Percentiles rank a stretch among this genome's conserved stretches.
phyloP scores from a whole-genome alignment of 37 sponge, comb jelly and placozoan genomes.

The Ephydatia muelleri region DNA sequence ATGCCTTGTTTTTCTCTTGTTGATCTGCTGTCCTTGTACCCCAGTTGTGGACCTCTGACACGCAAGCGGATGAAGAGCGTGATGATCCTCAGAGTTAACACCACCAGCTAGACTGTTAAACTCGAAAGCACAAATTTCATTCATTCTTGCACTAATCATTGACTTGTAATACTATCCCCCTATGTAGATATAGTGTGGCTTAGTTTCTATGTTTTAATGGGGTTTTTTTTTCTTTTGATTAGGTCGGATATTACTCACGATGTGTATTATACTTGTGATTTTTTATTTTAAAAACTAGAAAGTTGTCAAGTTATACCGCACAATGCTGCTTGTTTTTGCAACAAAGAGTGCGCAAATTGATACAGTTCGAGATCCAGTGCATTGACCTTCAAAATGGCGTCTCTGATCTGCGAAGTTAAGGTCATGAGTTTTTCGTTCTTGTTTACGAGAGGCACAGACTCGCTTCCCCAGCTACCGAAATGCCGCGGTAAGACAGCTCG shows the following conservation, averaged over 20 bases:
- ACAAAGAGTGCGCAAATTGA: conserved; percentile 45
- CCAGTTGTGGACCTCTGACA: conserved; percentile 38
- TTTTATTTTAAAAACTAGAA: background rate
- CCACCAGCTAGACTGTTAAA: too few species aligned
- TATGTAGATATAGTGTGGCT: too few species aligned
- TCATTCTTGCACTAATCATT: too few species aligned
- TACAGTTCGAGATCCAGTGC: conserved; percentile 71
- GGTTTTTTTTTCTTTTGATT: too few species aligned
- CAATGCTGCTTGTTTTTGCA: conserved; percentile 11
- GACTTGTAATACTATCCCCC: too few species aligned
- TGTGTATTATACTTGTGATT: background rate
- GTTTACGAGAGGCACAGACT: conserved; percentile 41
- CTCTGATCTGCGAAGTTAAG: conserved; percentile 18
- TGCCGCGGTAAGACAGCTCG: conserved; percentile 44
- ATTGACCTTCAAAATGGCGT: conserved; percentile 49
- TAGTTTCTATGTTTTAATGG: too few species aligned
- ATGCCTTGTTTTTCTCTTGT: background rate
- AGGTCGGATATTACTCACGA: background rate
- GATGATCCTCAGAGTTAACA: too few species aligned
- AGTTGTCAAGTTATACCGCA: conserved; percentile 26
- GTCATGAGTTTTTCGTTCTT: conserved; percentile 18
- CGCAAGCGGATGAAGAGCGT: background rate
- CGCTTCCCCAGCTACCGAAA: conserved; percentile 9
- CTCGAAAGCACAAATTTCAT: too few species aligned
- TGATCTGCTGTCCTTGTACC: background rate